Base-by-base conservation (phyloP, 2,113 vertebrate genomes). In the Strigops habroptila region DNA sequence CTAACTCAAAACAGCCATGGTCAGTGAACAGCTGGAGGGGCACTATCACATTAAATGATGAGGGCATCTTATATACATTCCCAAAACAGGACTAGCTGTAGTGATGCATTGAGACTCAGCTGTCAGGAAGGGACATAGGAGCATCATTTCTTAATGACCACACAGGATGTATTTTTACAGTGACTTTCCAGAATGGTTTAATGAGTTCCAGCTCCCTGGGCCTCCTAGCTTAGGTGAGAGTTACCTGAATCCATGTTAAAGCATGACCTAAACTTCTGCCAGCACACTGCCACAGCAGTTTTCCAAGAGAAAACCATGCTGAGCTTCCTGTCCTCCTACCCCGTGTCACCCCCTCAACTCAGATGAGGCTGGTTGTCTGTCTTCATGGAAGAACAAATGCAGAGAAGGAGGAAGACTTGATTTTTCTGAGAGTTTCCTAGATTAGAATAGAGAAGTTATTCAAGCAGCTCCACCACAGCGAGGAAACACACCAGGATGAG, bases 61-160 rank as follows among this genome's bases (percentile, higher is more conserved):
- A 52, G 28, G 48, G 28, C 18, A 8, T 10, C 64, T 30, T 14
- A 6, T 1, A 3, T 63, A 67, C 37, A 9, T 67, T 82, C 27
- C 30, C 62, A 41, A 48, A 57, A 33, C 62, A 63, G 46, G 41
- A 22, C 8, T 13, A 88, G 60, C 41, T 49, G 3, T 6, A 39
- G 62, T 2, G 5, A 28, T 15, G 55, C 12, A 2, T 0, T 30
- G 39, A 55, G 43, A 57, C 62, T 46, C 2, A 0, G n/a, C 70
- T 60, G 43, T 27, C 55, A 53, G 48, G 0, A 27, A 59, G 22
- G 27, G 10, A 49, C 31, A 48, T 25, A 63, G 69, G 48, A 67
- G 14, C 7, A 2, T 52, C 37, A 53, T 76, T 53, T 59, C 28
- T 41, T 86, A 69, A 27, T 44, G 37, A 49, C 25, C 43, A 46